Evolutionary conservation across 1,140 invertebrate genomes (phyloP).

Genomic region (Drosophila santomea): DNA sequence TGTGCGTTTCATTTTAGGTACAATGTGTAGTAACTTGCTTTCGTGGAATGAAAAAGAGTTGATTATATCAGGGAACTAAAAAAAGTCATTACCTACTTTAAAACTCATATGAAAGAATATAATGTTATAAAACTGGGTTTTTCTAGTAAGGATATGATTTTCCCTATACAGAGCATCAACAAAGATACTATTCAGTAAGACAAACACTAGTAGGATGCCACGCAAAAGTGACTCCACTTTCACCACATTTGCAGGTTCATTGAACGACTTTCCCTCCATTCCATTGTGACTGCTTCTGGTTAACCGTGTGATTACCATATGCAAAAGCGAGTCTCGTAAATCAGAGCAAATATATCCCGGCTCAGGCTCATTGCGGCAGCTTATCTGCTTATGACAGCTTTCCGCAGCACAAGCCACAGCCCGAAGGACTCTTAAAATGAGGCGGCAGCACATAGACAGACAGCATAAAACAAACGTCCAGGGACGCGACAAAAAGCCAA

Average conservation of each 20-base stretch:
- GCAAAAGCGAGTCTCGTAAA: conserved; percentile 83
- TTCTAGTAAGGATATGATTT: no score
- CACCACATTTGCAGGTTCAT: conserved; percentile 58
- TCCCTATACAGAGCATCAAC: no score
- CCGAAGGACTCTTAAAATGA: conserved; percentile 43
- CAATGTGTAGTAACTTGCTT: no score
- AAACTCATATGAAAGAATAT: no score
- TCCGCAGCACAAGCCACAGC: conserved; percentile 56
- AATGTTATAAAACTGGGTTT: no score
- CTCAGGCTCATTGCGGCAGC: conserved; percentile 83
- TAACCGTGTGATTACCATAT: conserved; percentile 79
- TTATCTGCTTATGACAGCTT: conserved; percentile 85
- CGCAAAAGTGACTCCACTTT: conserved; percentile 19
- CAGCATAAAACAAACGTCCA: conserved; percentile 80
- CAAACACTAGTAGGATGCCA: not conserved
- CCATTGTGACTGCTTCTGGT: conserved; percentile 19
- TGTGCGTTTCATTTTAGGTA: not conserved
- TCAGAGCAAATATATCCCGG: conserved; percentile 83
- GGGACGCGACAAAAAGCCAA: conserved; percentile 66
- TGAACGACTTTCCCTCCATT: conserved; percentile 40
- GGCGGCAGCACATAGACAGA: conserved; percentile 70
- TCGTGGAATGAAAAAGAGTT: no score
- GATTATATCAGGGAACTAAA: no score
- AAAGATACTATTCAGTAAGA: no score
- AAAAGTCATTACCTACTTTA: no score